phyloP scores from a whole-genome alignment of 2,888 invertebrate genomes.

The Chrysodeixis includens region DNA sequence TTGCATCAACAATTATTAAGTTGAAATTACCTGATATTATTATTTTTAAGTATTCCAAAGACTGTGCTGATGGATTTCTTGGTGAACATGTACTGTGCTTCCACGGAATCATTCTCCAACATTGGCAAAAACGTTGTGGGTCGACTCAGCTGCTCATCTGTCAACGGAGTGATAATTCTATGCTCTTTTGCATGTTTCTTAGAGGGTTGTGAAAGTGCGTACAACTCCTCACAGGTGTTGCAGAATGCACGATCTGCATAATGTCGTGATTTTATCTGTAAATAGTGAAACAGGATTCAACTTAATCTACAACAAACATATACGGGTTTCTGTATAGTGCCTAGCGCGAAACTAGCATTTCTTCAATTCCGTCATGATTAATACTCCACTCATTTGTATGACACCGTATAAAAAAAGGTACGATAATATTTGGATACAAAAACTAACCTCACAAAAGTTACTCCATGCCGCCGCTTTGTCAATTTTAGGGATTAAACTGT shows the following conservation, averaged over 20 bases:
- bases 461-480: slow-evolving; percentile 88
- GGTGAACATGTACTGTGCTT: slow-evolving; percentile 97
- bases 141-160: slow-evolving; percentile 88
- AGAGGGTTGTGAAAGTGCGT: slow-evolving; percentile 71
- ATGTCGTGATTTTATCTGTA: slow-evolving; percentile 80
- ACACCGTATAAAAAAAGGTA: too few relatives aligned
- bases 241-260: slow-evolving; percentile 90
- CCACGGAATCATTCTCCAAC: slow-evolving; percentile 92
- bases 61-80: slow-evolving; percentile 91
- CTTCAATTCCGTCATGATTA: too few relatives aligned
- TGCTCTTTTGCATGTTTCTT: slow-evolving; percentile 89
- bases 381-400: too few relatives aligned
- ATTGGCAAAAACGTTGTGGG: slow-evolving; percentile 92
- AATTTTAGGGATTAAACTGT: slow-evolving; percentile 82
- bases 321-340: too few relatives aligned
- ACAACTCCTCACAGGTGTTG: slow-evolving; percentile 90
- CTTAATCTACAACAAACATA: too few relatives aligned
- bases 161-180: slow-evolving; percentile 84
- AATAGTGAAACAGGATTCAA: background rate
- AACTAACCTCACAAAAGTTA: slow-evolving; percentile 85
- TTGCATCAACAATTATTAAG: too few relatives aligned
- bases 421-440: slow-evolving; percentile 16
- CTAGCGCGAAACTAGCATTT: too few relatives aligned
- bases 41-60: slow-evolving; percentile 88
- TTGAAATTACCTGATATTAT: slow-evolving; percentile 90